Evolutionary conservation across 1,140 invertebrate species (phyloP), one percentile per base, ranked within the genome.

Genomic region (Aphaenogaster rudis): DNA sequence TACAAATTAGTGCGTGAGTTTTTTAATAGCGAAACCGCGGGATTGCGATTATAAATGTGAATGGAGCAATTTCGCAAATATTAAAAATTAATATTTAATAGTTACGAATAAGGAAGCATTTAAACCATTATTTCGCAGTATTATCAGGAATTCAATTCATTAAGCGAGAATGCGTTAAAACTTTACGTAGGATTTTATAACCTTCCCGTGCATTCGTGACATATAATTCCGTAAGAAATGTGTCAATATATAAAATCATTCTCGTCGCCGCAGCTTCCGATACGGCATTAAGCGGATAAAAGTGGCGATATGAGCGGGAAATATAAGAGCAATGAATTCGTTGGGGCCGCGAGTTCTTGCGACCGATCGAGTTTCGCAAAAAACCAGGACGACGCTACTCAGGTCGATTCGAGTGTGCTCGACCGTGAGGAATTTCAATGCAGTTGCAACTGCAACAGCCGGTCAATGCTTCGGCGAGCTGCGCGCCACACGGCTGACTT

Each of bases 401-500:
- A 81, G 72, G 57, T 88, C 52, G 80, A 74, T 54, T 17, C 57
- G 67, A 80, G 13, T 36, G 48, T 59, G 13, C 33, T 76, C 42
- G 42, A 67, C 52, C 45, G 50, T 67, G 42, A 86, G 50, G 66
- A 89, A 89, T 89, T 88, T 66, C 87, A 89, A 88, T 88, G 87
- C 80, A 86, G 66, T 69, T 11, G 8, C 69, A 11, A 15, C 8
- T 54, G 74, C 50, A 36, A 66, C 66, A 66, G n/a, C 54, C 21
- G 54, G 52, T 48, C 72, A 69, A 52, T 88, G 63, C 52, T 21
- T 21, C 36, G 45, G 11, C 48, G 69, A 45, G 11, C 17, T 59
- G 45, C 57, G 15, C 50, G 67, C 5, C 63, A 21, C 63, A 21
- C 33, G 59, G 7, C 77, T 66, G 45, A 63, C 54, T 80, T 80